A percentile compares a stretch with the other conserved stretches of the same genome.
These are phyloP conservation scores for Dryas iulia DNA, from an alignment of 1,140 invertebrate genomes.

Conservation along the genomic window DNA sequence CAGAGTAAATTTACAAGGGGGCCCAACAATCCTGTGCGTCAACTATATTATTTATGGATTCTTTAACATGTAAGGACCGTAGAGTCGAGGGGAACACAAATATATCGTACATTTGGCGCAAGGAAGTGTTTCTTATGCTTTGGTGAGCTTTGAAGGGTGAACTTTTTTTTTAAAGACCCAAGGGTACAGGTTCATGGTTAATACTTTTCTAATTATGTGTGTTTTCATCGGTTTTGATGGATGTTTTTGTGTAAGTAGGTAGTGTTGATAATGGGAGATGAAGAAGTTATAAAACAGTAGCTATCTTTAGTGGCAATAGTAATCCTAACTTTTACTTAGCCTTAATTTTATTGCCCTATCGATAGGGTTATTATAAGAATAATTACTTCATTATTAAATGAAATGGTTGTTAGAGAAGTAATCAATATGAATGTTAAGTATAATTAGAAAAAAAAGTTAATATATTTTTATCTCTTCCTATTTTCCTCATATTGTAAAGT, in stretches of 20 bases:
- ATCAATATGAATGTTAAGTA: too few relatives aligned
- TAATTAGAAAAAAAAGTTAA: too few relatives aligned
- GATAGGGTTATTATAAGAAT: too few relatives aligned
- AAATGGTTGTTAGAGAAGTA: too few relatives aligned
- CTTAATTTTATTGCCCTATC: too few relatives aligned
- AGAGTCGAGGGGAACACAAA: conserved; percentile 43
- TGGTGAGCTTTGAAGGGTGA: conserved; percentile 52
- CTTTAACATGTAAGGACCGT: conserved; percentile 77
- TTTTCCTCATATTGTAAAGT: too few relatives aligned
- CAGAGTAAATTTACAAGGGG: conserved; percentile 60
- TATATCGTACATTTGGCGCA: conserved; percentile 69
- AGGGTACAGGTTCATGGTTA: conserved; percentile 32
- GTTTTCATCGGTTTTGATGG: neutral
- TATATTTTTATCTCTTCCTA: too few relatives aligned
- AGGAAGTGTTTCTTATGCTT: conserved; percentile 74
- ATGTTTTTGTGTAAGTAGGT: neutral
- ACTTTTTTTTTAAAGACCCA: conserved; percentile 36
- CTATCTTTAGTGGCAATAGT: too few relatives aligned
- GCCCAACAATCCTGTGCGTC: conserved; percentile 70
- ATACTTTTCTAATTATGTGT: conserved; percentile 21
- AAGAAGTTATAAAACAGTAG: too few relatives aligned
- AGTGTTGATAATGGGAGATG: too few relatives aligned
- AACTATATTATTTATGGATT: conserved; percentile 80
- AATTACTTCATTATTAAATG: too few relatives aligned
- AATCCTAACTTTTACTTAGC: too few relatives aligned